phyloP scores from a whole-genome alignment of 1,140 invertebrate species.

The Tribolium castaneum region DNA sequence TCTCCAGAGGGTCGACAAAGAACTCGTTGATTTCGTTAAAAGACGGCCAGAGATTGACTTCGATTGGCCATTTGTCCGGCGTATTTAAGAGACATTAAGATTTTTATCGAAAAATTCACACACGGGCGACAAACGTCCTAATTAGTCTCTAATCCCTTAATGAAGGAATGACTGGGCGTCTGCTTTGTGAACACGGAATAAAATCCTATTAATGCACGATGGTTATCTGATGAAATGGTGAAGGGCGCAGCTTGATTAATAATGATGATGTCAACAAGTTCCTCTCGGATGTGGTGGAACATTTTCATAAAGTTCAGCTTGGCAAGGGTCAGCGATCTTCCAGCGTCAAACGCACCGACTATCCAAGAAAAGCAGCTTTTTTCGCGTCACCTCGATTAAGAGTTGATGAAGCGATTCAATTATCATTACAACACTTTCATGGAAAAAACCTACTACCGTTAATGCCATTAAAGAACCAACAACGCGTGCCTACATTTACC shows the following conservation, averaged over 20 bases:
- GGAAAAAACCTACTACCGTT: slow-evolving; percentile 14
- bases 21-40: not conserved
- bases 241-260: slow-evolving; percentile 13
- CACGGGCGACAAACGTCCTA: slow-evolving; percentile 8
- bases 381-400: not conserved
- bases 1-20: not conserved
- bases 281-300: not conserved
- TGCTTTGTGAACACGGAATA: slow-evolving; percentile 6
- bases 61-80: slow-evolving; percentile 14
- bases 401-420: slow-evolving; percentile 23
- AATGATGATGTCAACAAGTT: slow-evolving; percentile 33
- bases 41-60: not conserved
- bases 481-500: slow-evolving; percentile 13
- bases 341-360: not conserved
- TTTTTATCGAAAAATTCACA: slow-evolving; percentile 2
- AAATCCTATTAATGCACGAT: slow-evolving; percentile 26
- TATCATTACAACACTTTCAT: slow-evolving; percentile 13
- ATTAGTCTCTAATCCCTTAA: slow-evolving; percentile 25
- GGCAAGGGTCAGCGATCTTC: not conserved
- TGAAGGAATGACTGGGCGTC: not conserved
- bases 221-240: not conserved
- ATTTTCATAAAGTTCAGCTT: not conserved
- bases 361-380: not conserved
- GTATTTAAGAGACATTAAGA: slow-evolving; percentile 9
- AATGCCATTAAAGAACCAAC: slow-evolving; percentile 21